phyloP scores from a whole-genome alignment of 37 sponge, comb jelly and placozoan species.

The Lycopodina hypogea region DNA sequence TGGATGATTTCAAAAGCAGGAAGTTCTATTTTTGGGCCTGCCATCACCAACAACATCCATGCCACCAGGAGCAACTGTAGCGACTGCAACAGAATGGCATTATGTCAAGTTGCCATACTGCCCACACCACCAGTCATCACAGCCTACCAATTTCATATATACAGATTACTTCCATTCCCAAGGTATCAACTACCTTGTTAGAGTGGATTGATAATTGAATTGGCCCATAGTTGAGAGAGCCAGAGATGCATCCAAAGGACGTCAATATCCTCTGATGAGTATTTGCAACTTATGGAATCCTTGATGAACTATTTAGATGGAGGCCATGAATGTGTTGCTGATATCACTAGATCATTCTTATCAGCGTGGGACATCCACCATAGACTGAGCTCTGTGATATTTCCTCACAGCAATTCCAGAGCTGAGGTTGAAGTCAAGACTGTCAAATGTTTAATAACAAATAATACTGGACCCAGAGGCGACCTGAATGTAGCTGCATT shows the following conservation, averaged over 20 bases:
- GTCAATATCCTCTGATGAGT: background rate
- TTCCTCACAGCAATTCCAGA: too few relatives aligned
- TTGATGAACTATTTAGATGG: constrained; percentile 54
- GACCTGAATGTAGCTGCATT: constrained; percentile 2
- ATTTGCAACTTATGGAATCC: constrained; percentile 38
- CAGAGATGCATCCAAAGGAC: too few relatives aligned
- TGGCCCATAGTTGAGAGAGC: constrained; percentile 2
- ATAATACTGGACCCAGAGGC: constrained; percentile 9
- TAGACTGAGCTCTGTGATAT: too few relatives aligned
- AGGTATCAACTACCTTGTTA: too few relatives aligned
- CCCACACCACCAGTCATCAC: too few relatives aligned
- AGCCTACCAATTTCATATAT: too few relatives aligned
- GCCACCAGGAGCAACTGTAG: too few relatives aligned
- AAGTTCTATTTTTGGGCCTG: too few relatives aligned
- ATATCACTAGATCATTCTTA: constrained; percentile 16
- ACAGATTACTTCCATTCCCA: too few relatives aligned
- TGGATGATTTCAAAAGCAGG: too few relatives aligned
- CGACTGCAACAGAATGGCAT: too few relatives aligned
- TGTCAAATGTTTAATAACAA: constrained; percentile 31
- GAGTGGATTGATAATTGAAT: background rate
- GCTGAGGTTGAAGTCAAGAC: constrained; percentile 42
- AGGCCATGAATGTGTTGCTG: constrained; percentile 27
- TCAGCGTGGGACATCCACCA: constrained; percentile 24
- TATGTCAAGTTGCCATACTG: too few relatives aligned
- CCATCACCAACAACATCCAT: constrained; percentile 14